Evolutionary conservation across 2,797 vertebrate species (phyloP).

Genomic region (Chelonia mydas): DNA sequence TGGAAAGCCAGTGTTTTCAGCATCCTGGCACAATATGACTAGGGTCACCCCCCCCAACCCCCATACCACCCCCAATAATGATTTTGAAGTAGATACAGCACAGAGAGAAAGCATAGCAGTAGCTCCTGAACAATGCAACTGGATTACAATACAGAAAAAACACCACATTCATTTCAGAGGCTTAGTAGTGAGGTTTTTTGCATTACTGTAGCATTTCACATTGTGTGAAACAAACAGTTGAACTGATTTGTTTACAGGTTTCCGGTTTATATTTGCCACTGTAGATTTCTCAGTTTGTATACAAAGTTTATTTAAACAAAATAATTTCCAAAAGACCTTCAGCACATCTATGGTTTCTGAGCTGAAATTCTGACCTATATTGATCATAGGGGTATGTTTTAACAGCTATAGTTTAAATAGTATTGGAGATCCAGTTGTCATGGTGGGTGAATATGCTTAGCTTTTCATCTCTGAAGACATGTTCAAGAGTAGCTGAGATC

Average conservation of each 20-base stretch:
- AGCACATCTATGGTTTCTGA: slow-evolving; percentile 31
- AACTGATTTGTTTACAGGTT: background rate
- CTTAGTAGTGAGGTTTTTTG: background rate
- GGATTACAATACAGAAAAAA: background rate
- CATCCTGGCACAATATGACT: slow-evolving; percentile 48
- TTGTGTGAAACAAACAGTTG: background rate
- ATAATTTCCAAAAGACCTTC: slow-evolving; percentile 35
- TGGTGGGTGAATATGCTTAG: background rate
- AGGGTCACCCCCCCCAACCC: background rate
- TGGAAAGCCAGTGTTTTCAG: slow-evolving; percentile 36
- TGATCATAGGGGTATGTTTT: background rate
- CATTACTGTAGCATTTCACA: slow-evolving; percentile 4
- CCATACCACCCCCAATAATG: background rate
- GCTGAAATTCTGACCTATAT: background rate
- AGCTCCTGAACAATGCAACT: slow-evolving; percentile 19
- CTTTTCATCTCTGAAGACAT: background rate
- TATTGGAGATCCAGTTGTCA: background rate
- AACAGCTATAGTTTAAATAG: background rate
- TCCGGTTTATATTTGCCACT: background rate
- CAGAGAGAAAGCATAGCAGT: slow-evolving; percentile 24
- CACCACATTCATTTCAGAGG: background rate
- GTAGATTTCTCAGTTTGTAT: slow-evolving; percentile 15
- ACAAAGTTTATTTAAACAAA: slow-evolving; percentile 9
- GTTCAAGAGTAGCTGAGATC: background rate
- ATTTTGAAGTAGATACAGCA: slow-evolving; percentile 2